Base-by-base conservation (phyloP, 1,140 invertebrate species). In the Apis florea region DNA sequence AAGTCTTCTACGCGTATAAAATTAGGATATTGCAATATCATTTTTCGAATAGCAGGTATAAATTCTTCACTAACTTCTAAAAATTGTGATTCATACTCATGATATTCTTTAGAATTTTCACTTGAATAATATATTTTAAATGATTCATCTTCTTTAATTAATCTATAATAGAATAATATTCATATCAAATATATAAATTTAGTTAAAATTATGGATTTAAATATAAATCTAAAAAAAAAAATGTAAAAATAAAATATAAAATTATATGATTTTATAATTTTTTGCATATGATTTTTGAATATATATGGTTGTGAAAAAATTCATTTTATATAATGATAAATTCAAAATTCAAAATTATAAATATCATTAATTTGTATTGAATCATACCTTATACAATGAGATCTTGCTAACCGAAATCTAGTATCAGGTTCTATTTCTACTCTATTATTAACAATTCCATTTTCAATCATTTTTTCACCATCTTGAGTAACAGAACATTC, bases 31-130 rank as follows among this genome's bases (percentile, higher is more conserved):
- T 92, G 89, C 54, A 93, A 93, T 67, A 98, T 95, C 17, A 99
- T 93, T 63, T 94, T 94, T 90, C 97, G 95, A 24, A 98, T 94
- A 17, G 95, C 96, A 15, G 95, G 95, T 1, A 96, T 95, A 83
- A 96, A 93, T 8, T 95, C 93, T 49, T 94, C 91, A 53, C 95
- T 94, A 68, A 98, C 95, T 90, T 97, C 97, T 81, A 98, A 92
- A 92, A 94, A 98, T 83, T 97, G 96, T 47, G 95, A 92, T 67
- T 98, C 97, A 91, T 95, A 95, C 54, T 96, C 97, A 91, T 97
- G 97, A 90, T 98, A 98, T 83, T 96, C 95, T 83, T 96, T 94
- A 0, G 96, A 96, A 94, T 99, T 99, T 90, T 98, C 97, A 70
- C 95, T 93, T 78, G 95, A 96, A 92, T 97, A 97, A 92, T 98